Base-by-base conservation (phyloP, 1,140 invertebrate species). In the Aphidius ervi region DNA sequence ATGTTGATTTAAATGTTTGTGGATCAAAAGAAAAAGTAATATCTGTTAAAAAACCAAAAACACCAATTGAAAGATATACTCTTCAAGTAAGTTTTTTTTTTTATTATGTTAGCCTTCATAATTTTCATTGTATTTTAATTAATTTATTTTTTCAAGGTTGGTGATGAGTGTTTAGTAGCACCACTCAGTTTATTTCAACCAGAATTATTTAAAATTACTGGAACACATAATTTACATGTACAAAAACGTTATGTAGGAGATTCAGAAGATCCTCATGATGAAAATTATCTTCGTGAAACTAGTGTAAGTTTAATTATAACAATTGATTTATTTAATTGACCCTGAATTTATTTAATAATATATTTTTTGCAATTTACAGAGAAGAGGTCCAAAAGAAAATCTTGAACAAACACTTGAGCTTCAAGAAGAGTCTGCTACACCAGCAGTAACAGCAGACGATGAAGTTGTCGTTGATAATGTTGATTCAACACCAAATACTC, bases 221-320 rank as follows among this genome's bases (percentile, higher is more conserved):
- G 91, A 5, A 71, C 73, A 0, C 92, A 92, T 68, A 76, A 72
- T 31, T 87, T 87, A 16, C 86, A 89, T 64, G 86, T 88, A 46
- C 88, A 94, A 69, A 87, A 85, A 66, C 81, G 88, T 47, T 87
- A 87, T 61, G 83, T 84, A 39, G 91, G 93, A 53, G 92, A 97
- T 74, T 86, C 93, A 5, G 92, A 95, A 78, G 95, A 98, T 81
- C 94, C 94, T 8, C 92, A 94, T 75, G 95, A 97, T 84, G 91
- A 93, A 52, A 89, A 91, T 74, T 98, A 94, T 73, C 78, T 98
- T 5, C 82, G 91, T 68, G 93, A 95, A 82, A 95, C 93, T 1
- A 90, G 91, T 61, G 85, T 90, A 74, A 86, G 84, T 72, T 54
- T 49, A 7, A 5, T 50, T 40, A 16, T 31, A 23, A 40, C 7